phyloP scores from a whole-genome alignment of 64 coral and sea anemone species.

The Montipora sp. region DNA sequence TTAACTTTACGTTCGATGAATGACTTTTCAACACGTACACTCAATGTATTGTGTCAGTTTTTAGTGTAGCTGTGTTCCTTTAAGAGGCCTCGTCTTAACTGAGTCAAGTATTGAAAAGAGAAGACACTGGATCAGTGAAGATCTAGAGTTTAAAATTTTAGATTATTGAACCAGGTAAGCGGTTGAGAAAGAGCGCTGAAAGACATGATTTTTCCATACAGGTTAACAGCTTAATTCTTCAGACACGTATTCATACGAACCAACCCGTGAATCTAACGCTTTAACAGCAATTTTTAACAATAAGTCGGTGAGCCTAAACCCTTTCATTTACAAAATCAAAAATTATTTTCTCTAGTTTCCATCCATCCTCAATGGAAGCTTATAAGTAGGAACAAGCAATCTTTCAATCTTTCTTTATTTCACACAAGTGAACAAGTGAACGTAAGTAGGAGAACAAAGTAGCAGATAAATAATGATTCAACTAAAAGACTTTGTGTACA shows the following conservation, averaged over 20 bases:
- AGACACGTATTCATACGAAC: neutral
- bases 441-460: neutral
- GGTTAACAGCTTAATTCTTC: conserved; percentile 18
- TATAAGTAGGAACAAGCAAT: conserved; percentile 8
- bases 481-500: neutral
- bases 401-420: conserved; percentile 7
- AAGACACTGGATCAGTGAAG: neutral
- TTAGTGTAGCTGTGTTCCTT: neutral
- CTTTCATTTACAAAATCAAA: neutral
- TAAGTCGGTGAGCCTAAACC: conserved; percentile 4
- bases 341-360: conserved; percentile 3
- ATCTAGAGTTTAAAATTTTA: conserved; percentile 1
- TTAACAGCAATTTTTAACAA: conserved; percentile 13
- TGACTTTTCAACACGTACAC: neutral
- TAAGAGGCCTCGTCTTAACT: conserved; percentile 9
- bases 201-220: neutral
- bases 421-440: no score
- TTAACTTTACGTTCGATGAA: conserved; percentile 5
- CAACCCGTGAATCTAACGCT: conserved; percentile 9
- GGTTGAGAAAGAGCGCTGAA: neutral
- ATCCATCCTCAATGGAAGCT: neutral
- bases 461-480: conserved; percentile 9
- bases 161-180: conserved; percentile 11
- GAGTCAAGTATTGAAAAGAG: conserved; percentile 3
- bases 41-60: neutral